Conservation (phyloP, 2,797 vertebrate species). For the Chrysocyon brachyurus region DNA sequence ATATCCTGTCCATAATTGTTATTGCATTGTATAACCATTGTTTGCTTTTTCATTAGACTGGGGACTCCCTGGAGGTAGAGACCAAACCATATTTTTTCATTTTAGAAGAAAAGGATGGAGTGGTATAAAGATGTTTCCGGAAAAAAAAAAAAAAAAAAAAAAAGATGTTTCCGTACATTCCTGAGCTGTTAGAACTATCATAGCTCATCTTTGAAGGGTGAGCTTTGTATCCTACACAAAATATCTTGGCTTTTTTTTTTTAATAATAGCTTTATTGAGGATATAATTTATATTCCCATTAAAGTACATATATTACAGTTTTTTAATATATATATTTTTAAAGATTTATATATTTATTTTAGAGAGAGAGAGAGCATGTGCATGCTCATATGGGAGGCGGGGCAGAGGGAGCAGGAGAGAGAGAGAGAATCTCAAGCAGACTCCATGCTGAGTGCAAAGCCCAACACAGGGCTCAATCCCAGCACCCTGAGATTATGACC, state of each 20-base stretch:
- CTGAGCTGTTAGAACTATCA: not conserved
- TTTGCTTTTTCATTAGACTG: conserved; percentile 25
- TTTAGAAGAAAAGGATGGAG: conserved; percentile 12
- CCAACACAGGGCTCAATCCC: not conserved
- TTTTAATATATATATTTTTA: not conserved
- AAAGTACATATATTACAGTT: not conserved
- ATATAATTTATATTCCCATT: not conserved
- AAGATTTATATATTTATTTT: not conserved
- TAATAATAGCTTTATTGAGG: not conserved
- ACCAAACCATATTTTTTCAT: conserved; percentile 16
- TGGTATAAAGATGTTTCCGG: not conserved
- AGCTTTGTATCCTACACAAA: not conserved
- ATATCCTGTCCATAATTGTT: not conserved
- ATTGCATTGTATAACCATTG: not conserved
- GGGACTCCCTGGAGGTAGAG: not conserved
- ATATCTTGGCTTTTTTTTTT: not conserved
- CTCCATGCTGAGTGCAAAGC: not conserved
- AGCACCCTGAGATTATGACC: not conserved
- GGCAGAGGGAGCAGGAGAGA: not conserved
- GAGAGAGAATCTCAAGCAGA: not conserved
- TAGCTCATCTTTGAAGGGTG: not conserved
- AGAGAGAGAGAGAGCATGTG: not conserved
- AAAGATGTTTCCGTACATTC: not conserved
- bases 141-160: too few relatives aligned
- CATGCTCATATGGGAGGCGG: too few relatives aligned